Base-by-base conservation (phyloP, 2,113 vertebrate species). In the Ariopsis seemanni region DNA sequence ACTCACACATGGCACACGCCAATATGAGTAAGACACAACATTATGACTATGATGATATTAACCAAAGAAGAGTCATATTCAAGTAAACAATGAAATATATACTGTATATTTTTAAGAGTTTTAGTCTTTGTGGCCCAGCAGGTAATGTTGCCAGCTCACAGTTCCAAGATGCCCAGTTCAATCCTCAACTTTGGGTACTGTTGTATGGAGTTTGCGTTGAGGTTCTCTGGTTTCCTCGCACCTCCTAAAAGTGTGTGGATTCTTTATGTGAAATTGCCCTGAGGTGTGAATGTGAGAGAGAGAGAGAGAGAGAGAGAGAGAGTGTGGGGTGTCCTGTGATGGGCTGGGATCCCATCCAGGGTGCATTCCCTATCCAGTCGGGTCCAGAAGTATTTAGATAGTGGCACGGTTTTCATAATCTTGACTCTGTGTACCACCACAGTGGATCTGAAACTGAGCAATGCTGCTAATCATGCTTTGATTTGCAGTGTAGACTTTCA, bases 1-100 rank as follows among this genome's bases (percentile, higher is more conserved):
- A 81, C 55, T 79, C 78, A 42, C 79, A 82, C 79, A 85, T 85
- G 84, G 42, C 84, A 17, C 72, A 77, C 30, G 52, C 22, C 84
- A 62, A 11, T 77, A 77, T 63, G 63, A 85, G 57, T 77, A 62
- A 77, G 77, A 27, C 15, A 77, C 57, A 50, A 85, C 57, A 52
- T 85, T 60, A 57, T 84, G 48, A 53, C n/a, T 58, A 15, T 77
- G 57, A 22, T 27, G 15, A 62, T 25, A 63, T 52, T 4, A 52
- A n/a, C 14, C 18, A 3, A 77, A 22, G 55, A 81, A 80, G 62
- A 62, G 15, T 82, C 10, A 20, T 62, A 50, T 60, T 15, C 58
- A 60, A 60, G 48, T 60, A 60, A 58, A 12, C n/a, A 48, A 48
- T 52, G 9, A 52, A 52, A 34, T 17, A 15, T 30, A 5, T 55